A percentile compares a stretch with the other conserved stretches of the same genome.
Evolutionary conservation across 2,113 vertebrate genomes (phyloP).

Genomic region (Jacana jacana): DNA sequence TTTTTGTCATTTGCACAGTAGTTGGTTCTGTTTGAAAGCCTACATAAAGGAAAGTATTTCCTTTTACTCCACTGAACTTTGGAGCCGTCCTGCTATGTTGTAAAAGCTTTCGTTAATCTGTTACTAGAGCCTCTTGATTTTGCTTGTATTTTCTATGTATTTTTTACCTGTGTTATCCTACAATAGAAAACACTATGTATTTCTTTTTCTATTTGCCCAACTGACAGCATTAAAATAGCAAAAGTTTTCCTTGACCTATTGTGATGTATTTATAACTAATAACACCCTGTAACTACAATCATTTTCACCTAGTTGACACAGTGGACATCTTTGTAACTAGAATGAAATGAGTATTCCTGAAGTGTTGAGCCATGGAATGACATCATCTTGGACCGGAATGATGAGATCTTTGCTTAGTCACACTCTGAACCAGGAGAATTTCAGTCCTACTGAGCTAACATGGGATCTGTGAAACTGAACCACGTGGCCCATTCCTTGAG

Average conservation of each 20-base stretch:
- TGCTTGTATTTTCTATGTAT: not conserved
- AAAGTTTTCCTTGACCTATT: not conserved
- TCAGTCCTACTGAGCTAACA: not conserved
- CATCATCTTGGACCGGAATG: not conserved
- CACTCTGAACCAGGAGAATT: not conserved
- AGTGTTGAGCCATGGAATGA: not conserved
- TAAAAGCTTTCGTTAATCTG: not conserved
- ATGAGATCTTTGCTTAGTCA: not conserved
- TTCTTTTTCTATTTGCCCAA: not conserved
- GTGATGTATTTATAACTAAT: not conserved
- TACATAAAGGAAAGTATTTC: not conserved
- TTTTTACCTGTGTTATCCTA: not conserved
- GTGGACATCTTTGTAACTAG: not conserved
- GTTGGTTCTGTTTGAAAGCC: not conserved
- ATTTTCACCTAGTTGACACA: not conserved
- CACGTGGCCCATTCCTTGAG: not conserved
- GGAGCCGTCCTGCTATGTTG: not conserved
- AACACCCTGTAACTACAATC: not conserved
- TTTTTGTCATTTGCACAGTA: not conserved
- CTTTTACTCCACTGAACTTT: not conserved
- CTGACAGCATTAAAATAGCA: not conserved
- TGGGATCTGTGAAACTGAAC: not conserved
- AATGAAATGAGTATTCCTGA: not conserved
- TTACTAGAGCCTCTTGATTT: not conserved
- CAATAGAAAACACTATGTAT: not conserved